Conservation (phyloP, 2,888 invertebrate species). For the Zelleria hepariella region DNA sequence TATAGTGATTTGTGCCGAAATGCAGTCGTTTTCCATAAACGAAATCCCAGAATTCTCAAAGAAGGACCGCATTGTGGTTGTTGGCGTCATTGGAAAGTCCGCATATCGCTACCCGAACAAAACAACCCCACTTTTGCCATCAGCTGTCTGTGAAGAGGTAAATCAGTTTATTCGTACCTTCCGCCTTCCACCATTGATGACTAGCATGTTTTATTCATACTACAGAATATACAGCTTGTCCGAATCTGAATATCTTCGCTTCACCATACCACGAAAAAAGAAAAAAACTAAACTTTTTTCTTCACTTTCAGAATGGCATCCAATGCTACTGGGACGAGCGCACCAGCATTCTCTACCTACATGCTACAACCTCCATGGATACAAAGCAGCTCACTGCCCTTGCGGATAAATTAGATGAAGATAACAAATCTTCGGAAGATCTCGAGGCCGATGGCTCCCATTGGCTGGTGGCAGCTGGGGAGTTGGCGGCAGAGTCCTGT, state of each 20-base stretch:
- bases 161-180: no score
- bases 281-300: not conserved
- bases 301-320: slow-evolving; percentile 58
- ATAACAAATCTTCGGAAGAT: slow-evolving; percentile 45
- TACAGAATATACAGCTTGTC: no score
- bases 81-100: slow-evolving; percentile 81
- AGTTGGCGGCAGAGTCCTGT: slow-evolving; percentile 67
- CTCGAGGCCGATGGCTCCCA: slow-evolving; percentile 63
- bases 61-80: slow-evolving; percentile 75
- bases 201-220: no score
- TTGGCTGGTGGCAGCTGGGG: slow-evolving; percentile 75
- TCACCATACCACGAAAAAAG: no score
- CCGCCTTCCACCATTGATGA: no score
- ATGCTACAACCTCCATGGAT: slow-evolving; percentile 64
- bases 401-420: slow-evolving; percentile 40
- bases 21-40: slow-evolving; percentile 47
- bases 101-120: slow-evolving; percentile 77
- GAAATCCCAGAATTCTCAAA: slow-evolving; percentile 62
- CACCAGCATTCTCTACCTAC: slow-evolving; percentile 62
- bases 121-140: slow-evolving; percentile 70
- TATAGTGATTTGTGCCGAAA: slow-evolving; percentile 16
- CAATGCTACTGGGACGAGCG: slow-evolving; percentile 73
- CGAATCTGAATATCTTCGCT: no score
- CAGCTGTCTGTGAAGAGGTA: slow-evolving; percentile 57
- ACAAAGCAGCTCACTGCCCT: slow-evolving; percentile 41